Evolutionary conservation across 2,888 invertebrate genomes (phyloP), one percentile per base, ranked within the genome.

Genomic region (Agriotes lineatus): DNA sequence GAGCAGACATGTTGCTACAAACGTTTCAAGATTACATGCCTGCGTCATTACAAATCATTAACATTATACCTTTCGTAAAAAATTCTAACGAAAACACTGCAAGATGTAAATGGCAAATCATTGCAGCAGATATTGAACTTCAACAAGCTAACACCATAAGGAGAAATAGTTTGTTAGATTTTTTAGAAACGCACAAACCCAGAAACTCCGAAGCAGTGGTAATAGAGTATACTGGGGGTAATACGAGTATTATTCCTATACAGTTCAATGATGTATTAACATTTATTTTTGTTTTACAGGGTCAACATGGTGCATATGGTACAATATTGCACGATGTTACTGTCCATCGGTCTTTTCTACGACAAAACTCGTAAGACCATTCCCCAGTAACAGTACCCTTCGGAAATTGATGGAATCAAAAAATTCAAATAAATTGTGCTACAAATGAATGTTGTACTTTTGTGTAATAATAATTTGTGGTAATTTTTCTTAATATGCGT

Each of bases 171-270:
- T 39, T 39, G 14, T 39, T 39, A 12, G 37, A 39, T 39, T 39
- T 39, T 12, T 12, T 39, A 5, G 37, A 39, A 14, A 12, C 5
- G 4, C n/a, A 39, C 37, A 39, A 39, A 39, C 37, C 37, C 1
- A 9, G 37, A 39, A 39, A 39, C 14, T 39, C 37, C 1, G 37
- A 39, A 39, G 2, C 12, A 12, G 37, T 39, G 14, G 37, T 39
- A 14, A 1, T 39, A 12, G 2, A 39, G 5, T 39, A 39, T 14
- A 39, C 37, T 14, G 37, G 37, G 37, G 37, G 37, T 39, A 39
- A 39, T 39, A n/a, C n/a, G n/a, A n/a, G n/a, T n/a, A 39, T 39
- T 39, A 39, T 39, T 39, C 37, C 37, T 39, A 39, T 39, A n/a
- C 37, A 39, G 37, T 25, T 25, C 3, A 25, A 25, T 25, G 3